Evolutionary conservation across 2,888 invertebrate genomes (phyloP), one percentile per base, ranked within the genome.

Genomic region (Ariolimax columbianus): DNA sequence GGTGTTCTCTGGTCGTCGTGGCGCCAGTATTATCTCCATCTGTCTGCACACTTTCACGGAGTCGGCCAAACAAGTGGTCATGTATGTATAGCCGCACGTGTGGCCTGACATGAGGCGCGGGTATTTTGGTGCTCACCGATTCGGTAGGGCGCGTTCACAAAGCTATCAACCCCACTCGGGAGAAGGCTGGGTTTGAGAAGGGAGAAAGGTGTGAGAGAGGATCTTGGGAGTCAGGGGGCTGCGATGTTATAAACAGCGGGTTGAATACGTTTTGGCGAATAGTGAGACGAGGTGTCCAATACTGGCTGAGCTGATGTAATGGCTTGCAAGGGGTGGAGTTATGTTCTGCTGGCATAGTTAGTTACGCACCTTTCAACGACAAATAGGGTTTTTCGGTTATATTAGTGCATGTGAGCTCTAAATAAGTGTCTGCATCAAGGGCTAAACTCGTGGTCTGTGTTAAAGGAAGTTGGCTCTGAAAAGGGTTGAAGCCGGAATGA

Each of bases 1-100:
- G 82, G 82, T 82, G 82, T 75, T 82, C 82, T 36, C 75, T 55
- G 82, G 82, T 82, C 82, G 43, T 11, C n/a, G 40, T 33, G 82
- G 82, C 82, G 82, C 82, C 82, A 82, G 59, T 33, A 26, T n/a
- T 82, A 82, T 82, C 82, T 72, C 55, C 82, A 82, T 72, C 82
- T 82, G 82, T 82, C 82, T 72, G 82, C 82, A 73, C 82, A 82
- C 82, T 73, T 82, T 70, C 73, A 14, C 63, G 47, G 73, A 36
- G 68, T 43, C 79, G 43, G 51, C 43, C 55, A 81, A 81, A 72
- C 81, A 82, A 82, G 82, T 82, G 82, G 82, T 59, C 73, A 38
- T 82, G 75, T 55, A 30, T 43, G 73, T 51, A 47, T 75, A 26
- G 47, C 75, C 26, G 75, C 82, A 82, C 82, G 82, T 82, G 82